Evolutionary conservation across 2,113 vertebrate genomes (phyloP), one percentile per base, ranked within the genome.

Genomic region (Cyanoramphus novaezelandiae): DNA sequence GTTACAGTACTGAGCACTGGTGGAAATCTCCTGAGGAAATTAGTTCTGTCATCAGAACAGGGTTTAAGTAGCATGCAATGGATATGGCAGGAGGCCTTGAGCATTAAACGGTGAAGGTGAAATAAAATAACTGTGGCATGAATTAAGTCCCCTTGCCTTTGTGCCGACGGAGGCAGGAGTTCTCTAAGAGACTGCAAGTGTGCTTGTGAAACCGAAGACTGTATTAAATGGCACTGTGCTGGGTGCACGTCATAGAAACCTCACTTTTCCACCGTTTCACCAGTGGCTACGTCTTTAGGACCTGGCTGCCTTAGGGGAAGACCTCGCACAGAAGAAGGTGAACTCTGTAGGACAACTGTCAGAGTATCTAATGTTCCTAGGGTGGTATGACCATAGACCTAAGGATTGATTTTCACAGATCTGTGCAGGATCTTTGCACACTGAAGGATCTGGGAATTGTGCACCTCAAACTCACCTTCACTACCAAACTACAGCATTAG

Each of bases 21-120:
- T 90, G 71, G 49, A 86, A 80, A 74, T 85, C 75, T 80, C 86
- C 65, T 57, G 63, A 82, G 88, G 90, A 97, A 96, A 96, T 94
- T 25, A 70, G 68, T 72, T 90, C 41, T 67, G 80, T 94, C 94
- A 92, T 86, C 86, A 75, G 71, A 88, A 93, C 3, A 24, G 41
- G 15, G 71, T 70, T 94, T 90, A 95, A 79, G 76, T 6, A 77
- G 76, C 2, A 0, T 75, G 82, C 91, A 93, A 31, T 11, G 55
- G 76, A 49, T 74, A 74, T 53, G 50, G 46, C 46, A 81, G 68
- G 64, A 78, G 28, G 31, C 49, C 79, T 57, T 77, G 71, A 86
- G 59, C 80, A 74, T 33, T 71, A 67, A 83, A 69, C 0, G 0
- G 68, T 88, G 78, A 96, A 93, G 78, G 39, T 64, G 46, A 90